These are phyloP conservation scores for Actinernus sp. DNA, from an alignment of 92 coral and sea anemone genomes.

Conservation along the genomic window DNA sequence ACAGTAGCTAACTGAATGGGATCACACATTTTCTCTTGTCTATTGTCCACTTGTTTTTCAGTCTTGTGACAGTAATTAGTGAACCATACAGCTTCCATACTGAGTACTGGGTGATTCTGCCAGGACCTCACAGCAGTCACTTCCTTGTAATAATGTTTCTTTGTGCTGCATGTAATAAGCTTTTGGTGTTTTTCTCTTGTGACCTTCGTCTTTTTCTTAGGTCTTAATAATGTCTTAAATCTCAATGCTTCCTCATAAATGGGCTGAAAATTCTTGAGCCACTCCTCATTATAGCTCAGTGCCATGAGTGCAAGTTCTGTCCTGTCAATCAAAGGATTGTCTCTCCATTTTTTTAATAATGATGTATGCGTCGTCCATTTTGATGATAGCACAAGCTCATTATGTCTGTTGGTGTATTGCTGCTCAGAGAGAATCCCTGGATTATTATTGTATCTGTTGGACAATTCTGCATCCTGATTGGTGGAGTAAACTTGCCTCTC, in stretches of 20 bases:
- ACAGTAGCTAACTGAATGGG: constrained; percentile 82
- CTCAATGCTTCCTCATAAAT: constrained; percentile 9
- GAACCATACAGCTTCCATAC: not conserved
- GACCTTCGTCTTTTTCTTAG: not conserved
- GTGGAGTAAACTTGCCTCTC: too few relatives aligned
- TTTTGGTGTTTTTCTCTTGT: not conserved
- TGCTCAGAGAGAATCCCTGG: too few relatives aligned
- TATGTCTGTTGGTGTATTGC: too few relatives aligned
- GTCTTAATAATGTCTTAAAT: not conserved
- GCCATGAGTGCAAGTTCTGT: constrained; percentile 33
- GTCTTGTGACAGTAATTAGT: not conserved
- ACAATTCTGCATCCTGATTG: too few relatives aligned
- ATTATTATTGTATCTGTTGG: too few relatives aligned
- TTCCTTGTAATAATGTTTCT: too few relatives aligned
- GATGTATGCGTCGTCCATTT: too few relatives aligned
- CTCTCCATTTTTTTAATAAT: too few relatives aligned
- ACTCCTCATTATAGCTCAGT: constrained; percentile 29
- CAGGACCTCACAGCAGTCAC: too few relatives aligned
- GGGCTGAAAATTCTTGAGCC: constrained; percentile 12
- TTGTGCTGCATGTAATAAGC: not conserved
- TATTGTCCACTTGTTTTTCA: constrained; percentile 20
- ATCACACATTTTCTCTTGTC: constrained; percentile 46
- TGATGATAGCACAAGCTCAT: not conserved
- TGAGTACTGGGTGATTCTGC: too few relatives aligned
- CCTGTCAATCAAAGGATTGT: constrained; percentile 28